Evolutionary conservation across 92 coral and sea anemone genomes (phyloP).

Genomic region (Hydrozoanthus gracilis): DNA sequence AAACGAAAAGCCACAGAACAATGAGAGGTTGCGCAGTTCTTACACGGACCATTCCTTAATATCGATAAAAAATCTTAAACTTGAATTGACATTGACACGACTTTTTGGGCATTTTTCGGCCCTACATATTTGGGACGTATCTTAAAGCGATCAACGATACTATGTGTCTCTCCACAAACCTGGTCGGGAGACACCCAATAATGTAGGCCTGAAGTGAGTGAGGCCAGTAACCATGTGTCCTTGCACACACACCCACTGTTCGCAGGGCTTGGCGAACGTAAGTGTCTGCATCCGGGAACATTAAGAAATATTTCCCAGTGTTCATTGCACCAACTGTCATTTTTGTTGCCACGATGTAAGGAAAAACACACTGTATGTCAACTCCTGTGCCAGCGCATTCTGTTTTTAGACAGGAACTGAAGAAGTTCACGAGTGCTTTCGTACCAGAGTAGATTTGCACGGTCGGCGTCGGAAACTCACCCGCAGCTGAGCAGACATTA

Average conservation of each 20-base stretch:
- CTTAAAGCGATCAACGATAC: too few species aligned
- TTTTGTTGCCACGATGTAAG: conserved; percentile 80
- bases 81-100: too few species aligned
- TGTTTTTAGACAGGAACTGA: conserved; percentile 67
- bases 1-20: too few species aligned
- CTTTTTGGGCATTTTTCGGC: too few species aligned
- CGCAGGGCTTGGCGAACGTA: conserved; percentile 79
- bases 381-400: conserved; percentile 81
- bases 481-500: too few species aligned
- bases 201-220: conserved; percentile 79
- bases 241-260: conserved; percentile 74
- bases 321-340: conserved; percentile 55
- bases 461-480: too few species aligned
- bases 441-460: too few species aligned
- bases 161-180: too few species aligned
- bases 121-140: too few species aligned
- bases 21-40: too few species aligned
- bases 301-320: conserved; percentile 49
- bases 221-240: conserved; percentile 87
- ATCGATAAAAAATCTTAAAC: too few species aligned
- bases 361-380: conserved; percentile 66
- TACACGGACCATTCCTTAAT: too few species aligned
- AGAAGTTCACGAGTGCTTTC: conserved; percentile 78
- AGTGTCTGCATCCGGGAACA: conserved; percentile 61
- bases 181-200: neutral